Evolutionary conservation across 2,113 vertebrate genomes (phyloP).

Genomic region (Heloderma charlesbogerti): DNA sequence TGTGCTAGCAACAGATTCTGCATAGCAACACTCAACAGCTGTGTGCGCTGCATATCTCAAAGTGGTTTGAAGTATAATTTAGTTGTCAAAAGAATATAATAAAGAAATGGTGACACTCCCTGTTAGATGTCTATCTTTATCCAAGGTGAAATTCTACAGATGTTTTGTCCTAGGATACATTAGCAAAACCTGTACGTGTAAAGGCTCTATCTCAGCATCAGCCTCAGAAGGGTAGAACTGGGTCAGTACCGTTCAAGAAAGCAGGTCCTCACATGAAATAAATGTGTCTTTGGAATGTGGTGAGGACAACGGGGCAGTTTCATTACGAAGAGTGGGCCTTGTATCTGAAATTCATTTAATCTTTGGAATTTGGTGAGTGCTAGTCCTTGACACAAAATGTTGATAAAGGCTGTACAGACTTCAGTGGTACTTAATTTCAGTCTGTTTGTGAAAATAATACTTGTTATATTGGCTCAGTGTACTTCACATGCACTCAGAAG

Average conservation of each 20-base stretch:
- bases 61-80: constrained; percentile 49
- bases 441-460: constrained; percentile 6
- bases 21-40: constrained; percentile 55
- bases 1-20: constrained; percentile 49
- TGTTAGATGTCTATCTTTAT: constrained; percentile 39
- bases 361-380: neutral
- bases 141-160: neutral
- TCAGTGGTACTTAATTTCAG: neutral
- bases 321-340: neutral
- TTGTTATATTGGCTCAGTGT: constrained; percentile 17
- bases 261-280: neutral
- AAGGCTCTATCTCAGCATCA: neutral
- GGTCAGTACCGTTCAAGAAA: neutral
- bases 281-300: neutral
- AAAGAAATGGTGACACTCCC: constrained; percentile 38
- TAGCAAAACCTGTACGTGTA: constrained; percentile 31
- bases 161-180: constrained; percentile 5
- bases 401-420: neutral
- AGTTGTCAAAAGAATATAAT: constrained; percentile 44
- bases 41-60: constrained; percentile 28
- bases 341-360: neutral
- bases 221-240: neutral
- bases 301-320: neutral
- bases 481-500: no score
- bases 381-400: neutral